These are phyloP conservation scores for Hydraecia micacea DNA, from an alignment of 2,888 invertebrate genomes.

Conservation along the genomic window DNA sequence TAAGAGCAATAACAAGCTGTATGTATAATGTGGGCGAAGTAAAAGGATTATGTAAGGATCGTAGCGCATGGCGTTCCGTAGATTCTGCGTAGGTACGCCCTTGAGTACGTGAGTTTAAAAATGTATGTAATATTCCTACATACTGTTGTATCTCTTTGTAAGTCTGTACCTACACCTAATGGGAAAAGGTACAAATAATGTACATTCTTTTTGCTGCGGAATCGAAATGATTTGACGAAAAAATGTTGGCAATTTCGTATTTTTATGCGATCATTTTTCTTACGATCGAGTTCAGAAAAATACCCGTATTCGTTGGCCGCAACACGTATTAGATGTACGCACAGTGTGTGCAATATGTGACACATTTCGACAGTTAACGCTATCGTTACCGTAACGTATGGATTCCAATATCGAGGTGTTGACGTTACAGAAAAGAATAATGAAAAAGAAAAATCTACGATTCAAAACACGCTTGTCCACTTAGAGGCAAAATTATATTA, in stretches of 20 bases:
- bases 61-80: conserved; percentile 6
- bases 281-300: conserved; percentile 51
- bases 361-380: conserved; percentile 61
- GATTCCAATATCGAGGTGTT: conserved; percentile 60
- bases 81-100: conserved; percentile 29
- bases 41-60: conserved; percentile 4
- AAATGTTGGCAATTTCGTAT: conserved; percentile 59
- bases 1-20: not conserved
- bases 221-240: conserved; percentile 57
- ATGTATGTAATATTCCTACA: conserved; percentile 41
- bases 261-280: conserved; percentile 61
- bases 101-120: conserved; percentile 31
- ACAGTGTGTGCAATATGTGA: conserved; percentile 63
- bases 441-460: conserved; percentile 17
- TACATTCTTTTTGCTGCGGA: conserved; percentile 34
- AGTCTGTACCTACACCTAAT: conserved; percentile 21
- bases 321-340: conserved; percentile 49
- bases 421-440: conserved; percentile 27
- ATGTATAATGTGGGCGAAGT: not conserved
- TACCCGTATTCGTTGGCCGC: conserved; percentile 42
- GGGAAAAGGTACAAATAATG: conserved; percentile 34
- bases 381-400: conserved; percentile 65
- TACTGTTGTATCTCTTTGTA: conserved; percentile 3
- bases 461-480: conserved; percentile 24
- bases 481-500: conserved; percentile 42